Percentiles rank a stretch among this genome's conserved stretches.
phyloP scores from a whole-genome alignment of 2,888 invertebrate genomes.

The Agrotis ipsilon region DNA sequence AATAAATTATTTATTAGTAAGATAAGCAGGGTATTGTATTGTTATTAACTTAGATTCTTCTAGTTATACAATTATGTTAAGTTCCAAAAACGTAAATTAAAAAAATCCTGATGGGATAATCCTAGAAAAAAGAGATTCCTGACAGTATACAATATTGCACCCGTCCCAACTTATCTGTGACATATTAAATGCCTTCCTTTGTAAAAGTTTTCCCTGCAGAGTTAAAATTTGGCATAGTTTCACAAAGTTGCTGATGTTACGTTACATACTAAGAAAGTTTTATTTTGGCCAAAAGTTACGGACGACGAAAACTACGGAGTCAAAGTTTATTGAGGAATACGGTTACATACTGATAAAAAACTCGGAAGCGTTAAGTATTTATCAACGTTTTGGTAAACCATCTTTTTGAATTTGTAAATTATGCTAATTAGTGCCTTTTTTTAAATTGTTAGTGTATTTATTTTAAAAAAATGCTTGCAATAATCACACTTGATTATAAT shows the following conservation, averaged over 20 bases:
- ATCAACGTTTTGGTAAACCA: neutral
- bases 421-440: too few species aligned
- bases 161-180: constrained; percentile 6
- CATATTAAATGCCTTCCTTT: constrained; percentile 37
- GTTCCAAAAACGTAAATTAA: too few species aligned
- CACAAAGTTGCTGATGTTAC: constrained; percentile 30
- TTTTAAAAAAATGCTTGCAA: too few species aligned
- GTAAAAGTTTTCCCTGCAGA: constrained; percentile 16
- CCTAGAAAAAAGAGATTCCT: neutral
- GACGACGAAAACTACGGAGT: constrained; percentile 13
- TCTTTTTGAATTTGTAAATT: too few species aligned
- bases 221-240: constrained; percentile 50
- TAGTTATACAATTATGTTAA: too few species aligned
- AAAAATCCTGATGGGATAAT: too few species aligned
- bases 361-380: neutral
- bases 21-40: too few species aligned
- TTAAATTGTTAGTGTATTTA: too few species aligned
- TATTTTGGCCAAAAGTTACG: constrained; percentile 26
- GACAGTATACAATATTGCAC: neutral
- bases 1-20: too few species aligned
- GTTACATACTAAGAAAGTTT: constrained; percentile 21
- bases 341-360: neutral
- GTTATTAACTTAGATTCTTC: too few species aligned
- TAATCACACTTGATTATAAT: too few species aligned
- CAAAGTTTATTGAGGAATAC: constrained; percentile 16